A percentile compares a stretch with the other conserved stretches of the same genome.
These are phyloP conservation scores for Mechanitis mazaeus DNA, from an alignment of 2,888 invertebrate genomes.

Conservation along the genomic window DNA sequence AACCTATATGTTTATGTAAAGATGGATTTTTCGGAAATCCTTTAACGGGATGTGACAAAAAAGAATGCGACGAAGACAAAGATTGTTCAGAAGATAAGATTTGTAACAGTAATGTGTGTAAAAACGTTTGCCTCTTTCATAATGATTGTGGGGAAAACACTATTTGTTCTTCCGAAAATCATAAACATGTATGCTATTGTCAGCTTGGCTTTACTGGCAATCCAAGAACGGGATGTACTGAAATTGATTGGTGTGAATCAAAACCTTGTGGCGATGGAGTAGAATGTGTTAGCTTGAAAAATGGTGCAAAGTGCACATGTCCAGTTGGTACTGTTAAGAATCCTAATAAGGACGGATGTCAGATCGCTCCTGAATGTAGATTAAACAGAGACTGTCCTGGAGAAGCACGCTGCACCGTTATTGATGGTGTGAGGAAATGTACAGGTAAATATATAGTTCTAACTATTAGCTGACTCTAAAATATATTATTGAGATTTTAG, in stretches of 20 bases:
- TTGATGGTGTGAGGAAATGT: constrained; percentile 86
- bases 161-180: constrained; percentile 89
- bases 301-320: constrained; percentile 88
- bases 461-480: too few species aligned
- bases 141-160: constrained; percentile 91
- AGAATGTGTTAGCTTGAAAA: constrained; percentile 86
- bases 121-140: constrained; percentile 88
- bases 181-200: constrained; percentile 84
- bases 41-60: constrained; percentile 85
- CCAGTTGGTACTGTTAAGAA: constrained; percentile 88
- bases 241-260: constrained; percentile 87
- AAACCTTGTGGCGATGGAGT: constrained; percentile 89
- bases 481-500: too few species aligned
- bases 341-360: constrained; percentile 89
- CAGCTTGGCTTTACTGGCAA: constrained; percentile 93
- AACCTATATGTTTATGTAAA: constrained; percentile 86
- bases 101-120: constrained; percentile 89
- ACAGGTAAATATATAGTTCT: constrained; percentile 65
- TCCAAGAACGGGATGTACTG: constrained; percentile 81
- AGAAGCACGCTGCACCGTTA: constrained; percentile 84
- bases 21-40: constrained; percentile 89
- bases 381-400: constrained; percentile 87
- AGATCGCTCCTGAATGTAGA: constrained; percentile 87
- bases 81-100: constrained; percentile 90
- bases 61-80: constrained; percentile 83